These are phyloP conservation scores for Zhuqinia jingwanae DNA, from an alignment of 2,888 invertebrate species.

Conservation along the genomic window DNA sequence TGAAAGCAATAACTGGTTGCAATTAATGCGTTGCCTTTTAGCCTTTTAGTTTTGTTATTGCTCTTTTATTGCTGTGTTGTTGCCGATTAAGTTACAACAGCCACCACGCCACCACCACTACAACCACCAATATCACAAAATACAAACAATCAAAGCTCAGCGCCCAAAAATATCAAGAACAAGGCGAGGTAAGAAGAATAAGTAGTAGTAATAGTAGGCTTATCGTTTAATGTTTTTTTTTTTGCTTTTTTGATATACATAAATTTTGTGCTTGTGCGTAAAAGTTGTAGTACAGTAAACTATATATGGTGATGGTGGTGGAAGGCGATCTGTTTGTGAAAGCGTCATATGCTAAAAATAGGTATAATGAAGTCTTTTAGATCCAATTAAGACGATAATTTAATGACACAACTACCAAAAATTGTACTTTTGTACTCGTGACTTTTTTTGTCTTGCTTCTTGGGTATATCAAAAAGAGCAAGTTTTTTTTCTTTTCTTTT, in stretches of 20 bases:
- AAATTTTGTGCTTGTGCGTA: background rate
- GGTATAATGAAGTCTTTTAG: slow-evolving; percentile 63
- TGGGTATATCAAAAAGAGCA: background rate
- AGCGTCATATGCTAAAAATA: slow-evolving; percentile 49
- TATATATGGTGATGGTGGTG: slow-evolving; percentile 60
- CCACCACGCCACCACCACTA: background rate
- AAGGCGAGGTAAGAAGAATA: slow-evolving; percentile 3
- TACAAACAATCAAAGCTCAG: background rate
- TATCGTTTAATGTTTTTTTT: slow-evolving; percentile 6
- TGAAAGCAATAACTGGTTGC: slow-evolving; percentile 70
- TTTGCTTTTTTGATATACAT: no score
- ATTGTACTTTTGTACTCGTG: background rate
- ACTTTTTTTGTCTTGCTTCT: no score
- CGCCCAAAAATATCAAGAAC: slow-evolving; percentile 1
- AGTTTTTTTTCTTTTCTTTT: slow-evolving; percentile 24
- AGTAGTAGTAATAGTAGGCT: no score
- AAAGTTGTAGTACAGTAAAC: background rate
- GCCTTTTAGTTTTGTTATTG: slow-evolving; percentile 67
- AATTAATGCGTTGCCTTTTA: slow-evolving; percentile 69
- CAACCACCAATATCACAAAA: background rate
- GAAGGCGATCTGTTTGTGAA: slow-evolving; percentile 2
- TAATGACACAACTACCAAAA: slow-evolving; percentile 54
- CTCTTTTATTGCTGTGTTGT: slow-evolving; percentile 62
- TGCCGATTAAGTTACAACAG: slow-evolving; percentile 60
- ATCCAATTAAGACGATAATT: slow-evolving; percentile 67